Evolutionary conservation across 2,113 vertebrate genomes (phyloP), one percentile per base, ranked within the genome.

Genomic region (Callipepla squamata): DNA sequence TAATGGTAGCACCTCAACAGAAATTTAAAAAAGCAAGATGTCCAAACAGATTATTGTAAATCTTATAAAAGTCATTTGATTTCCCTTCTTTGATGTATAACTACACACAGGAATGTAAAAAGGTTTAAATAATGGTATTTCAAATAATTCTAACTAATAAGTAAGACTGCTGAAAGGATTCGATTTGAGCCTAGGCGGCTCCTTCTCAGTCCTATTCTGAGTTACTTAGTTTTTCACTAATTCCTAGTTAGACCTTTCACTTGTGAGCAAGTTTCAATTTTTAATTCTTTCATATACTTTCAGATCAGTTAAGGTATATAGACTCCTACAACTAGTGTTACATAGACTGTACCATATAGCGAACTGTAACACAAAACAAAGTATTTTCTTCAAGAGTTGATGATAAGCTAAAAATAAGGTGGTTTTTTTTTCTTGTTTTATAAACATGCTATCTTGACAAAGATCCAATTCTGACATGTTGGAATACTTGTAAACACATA

Each of bases 31-130:
- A 62, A n/a, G 1, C 10, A 67, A 16, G 15, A 20, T 51, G 8
- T 44, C 34, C 20, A 72, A 78, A 84, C 51, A 75, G 13, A 32
- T 55, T 21, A 48, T 12, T 45, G 1, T 9, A 13, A 5, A 61
- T 55, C 3, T 36, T 58, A 18, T 2, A 4, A 80, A 74, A 78
- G 32, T 30, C 80, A 32, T 36, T 45, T 8, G 22, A 4, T 15
- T 82, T 80, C 55, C 30, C 26, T 8, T 15, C 40, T 53, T 50
- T 74, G 45, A 63, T 30, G 32, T 32, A 12, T 16, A 17, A 25
- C 58, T 20, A 69, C 25, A 25, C 7, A 68, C 3, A 70, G n/a
- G 2, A 36, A 45, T 0, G 0, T 4, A 50, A 47, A 68, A 74
- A 12, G 0, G 55, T 85, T 94, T 26, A 77, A 74, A 4, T 17